These are phyloP conservation scores for Lepidurus apus DNA, from an alignment of 1,140 invertebrate species.

Conservation along the genomic window DNA sequence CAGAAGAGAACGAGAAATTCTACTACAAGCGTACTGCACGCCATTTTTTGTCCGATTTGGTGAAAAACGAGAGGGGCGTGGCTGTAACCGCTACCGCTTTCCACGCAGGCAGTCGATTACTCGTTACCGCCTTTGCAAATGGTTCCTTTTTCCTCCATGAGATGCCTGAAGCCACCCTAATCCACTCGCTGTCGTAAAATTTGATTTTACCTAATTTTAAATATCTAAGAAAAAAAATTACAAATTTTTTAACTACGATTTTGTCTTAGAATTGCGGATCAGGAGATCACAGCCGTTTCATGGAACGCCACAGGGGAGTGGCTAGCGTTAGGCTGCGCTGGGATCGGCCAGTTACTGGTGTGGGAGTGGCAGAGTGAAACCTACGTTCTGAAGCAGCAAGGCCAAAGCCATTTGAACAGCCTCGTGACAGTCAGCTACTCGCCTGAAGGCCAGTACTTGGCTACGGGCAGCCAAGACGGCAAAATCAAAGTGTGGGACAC, in stretches of 20 bases:
- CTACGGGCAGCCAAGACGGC: constrained; percentile 89
- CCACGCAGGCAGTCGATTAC: constrained; percentile 66
- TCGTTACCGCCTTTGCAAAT: constrained; percentile 73
- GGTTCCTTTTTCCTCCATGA: constrained; percentile 87
- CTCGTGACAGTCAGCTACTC: constrained; percentile 86
- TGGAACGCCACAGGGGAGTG: constrained; percentile 88
- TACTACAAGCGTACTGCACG: constrained; percentile 60
- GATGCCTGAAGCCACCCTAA: constrained; percentile 83
- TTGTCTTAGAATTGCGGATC: constrained; percentile 62
- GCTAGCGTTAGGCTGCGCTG: constrained; percentile 82
- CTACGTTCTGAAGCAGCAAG: constrained; percentile 96
- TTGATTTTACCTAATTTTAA: not conserved
- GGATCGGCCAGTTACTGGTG: constrained; percentile 82
- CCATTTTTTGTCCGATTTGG: constrained; percentile 65
- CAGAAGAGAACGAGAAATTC: not conserved
- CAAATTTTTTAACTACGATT: not conserved
- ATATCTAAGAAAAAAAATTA: too few relatives aligned
- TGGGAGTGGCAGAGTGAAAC: constrained; percentile 99
- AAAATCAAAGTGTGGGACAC: constrained; percentile 88
- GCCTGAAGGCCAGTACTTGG: constrained; percentile 80
- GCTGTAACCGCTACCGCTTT: constrained; percentile 70
- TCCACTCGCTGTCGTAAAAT: constrained; percentile 72
- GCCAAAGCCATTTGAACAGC: constrained; percentile 67
- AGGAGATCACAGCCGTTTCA: constrained; percentile 68
- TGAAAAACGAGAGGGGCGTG: constrained; percentile 53